Evolutionary conservation across 2,797 vertebrate species (phyloP).

Genomic region (Pipistrellus pygmaeus): DNA sequence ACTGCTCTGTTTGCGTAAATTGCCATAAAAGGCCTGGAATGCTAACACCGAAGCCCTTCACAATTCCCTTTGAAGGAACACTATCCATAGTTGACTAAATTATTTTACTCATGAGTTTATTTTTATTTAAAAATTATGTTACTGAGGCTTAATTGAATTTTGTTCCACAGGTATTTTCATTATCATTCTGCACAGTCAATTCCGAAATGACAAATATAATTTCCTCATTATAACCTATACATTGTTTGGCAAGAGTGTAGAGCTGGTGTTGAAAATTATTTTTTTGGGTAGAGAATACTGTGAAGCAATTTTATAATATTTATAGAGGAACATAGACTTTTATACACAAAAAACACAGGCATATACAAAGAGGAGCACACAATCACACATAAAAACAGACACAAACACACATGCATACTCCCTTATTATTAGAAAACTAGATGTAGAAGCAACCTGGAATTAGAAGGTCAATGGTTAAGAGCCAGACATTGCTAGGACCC

Average conservation of each 20-base stretch:
- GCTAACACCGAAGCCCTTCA: conserved; percentile 77
- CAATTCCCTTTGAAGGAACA: conserved; percentile 78
- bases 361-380: background rate
- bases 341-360: background rate
- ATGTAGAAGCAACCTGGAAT: background rate
- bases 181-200: background rate
- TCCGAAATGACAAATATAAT: background rate
- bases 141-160: conserved; percentile 56
- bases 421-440: background rate
- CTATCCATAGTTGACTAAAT: conserved; percentile 63
- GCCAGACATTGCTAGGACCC: background rate
- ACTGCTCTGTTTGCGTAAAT: conserved; percentile 76
- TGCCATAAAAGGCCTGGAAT: conserved; percentile 71
- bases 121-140: background rate
- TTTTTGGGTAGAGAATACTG: background rate
- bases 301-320: background rate
- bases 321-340: background rate
- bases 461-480: background rate
- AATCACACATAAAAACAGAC: background rate
- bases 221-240: background rate
- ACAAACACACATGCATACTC: background rate
- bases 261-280: background rate
- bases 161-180: background rate
- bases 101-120: conserved; percentile 12
- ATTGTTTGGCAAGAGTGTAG: background rate